Base-by-base conservation (phyloP, 1,140 invertebrate genomes). In the Philotrypesis tridentata region DNA sequence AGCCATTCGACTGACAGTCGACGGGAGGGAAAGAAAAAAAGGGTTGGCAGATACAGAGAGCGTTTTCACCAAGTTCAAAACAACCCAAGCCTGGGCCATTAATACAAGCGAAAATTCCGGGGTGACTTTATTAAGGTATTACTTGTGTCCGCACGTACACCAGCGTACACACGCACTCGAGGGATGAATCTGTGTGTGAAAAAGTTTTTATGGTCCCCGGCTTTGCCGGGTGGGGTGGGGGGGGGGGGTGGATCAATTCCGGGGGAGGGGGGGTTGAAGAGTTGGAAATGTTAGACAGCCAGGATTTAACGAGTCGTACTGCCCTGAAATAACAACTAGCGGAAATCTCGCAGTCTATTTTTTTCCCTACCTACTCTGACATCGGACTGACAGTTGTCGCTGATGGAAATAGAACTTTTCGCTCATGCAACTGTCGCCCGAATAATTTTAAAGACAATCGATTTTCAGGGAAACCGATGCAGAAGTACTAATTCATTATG, bases 21-120 rank as follows among this genome's bases (percentile, higher is more conserved):
- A 73, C 60, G 60, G 7, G 43, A 76, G 65, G 25, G 4, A 75
- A 11, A 68, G 7, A 70, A 43, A 5, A 60, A 37, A 37, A n/a
- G 43, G 17, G 48, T 63, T 40, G 23, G 6, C 1, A 17, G 17
- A 33, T 6, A 31, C 23, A 21, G 29, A 48, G 31, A 37, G 23
- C 12, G 37, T 77, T 67, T 77, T 65, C 61, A 77, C 40, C 0
- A 78, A 77, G 61, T 77, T 77, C 21, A 63, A 33, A 75, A 68
- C 61, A 78, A 55, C 9, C 25, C 27, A 25, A 3, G 9, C 33
- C 12, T 29, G 31, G 21, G 2, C 43, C 68, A 67, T 68, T 77
- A 77, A 77, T 48, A 68, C 17, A 68, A 14, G 23, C 25, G 37
- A 48, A 77, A 77, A 77, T 77, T 67, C 61, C 61, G n/a, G 23